phyloP scores from a whole-genome alignment of 2,113 vertebrate genomes.

The Oophaga pumilio region DNA sequence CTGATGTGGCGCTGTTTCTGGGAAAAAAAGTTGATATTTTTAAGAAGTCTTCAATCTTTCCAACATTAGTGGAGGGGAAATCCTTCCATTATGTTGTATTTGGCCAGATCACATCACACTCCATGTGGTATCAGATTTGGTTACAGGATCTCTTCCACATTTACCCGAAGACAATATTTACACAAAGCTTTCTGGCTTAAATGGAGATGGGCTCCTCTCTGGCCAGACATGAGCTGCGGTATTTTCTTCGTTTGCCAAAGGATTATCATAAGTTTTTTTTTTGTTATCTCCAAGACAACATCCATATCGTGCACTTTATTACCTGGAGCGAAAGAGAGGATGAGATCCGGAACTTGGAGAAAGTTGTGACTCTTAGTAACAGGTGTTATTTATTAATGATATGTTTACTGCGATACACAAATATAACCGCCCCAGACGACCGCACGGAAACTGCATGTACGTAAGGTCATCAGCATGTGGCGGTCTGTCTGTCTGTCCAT shows the following conservation, averaged over 20 bases:
- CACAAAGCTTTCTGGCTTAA: neutral
- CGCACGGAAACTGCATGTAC: neutral
- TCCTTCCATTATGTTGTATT: neutral
- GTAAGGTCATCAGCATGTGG: neutral
- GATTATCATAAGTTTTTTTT: neutral
- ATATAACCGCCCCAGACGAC: neutral
- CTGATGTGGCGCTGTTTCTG: no score
- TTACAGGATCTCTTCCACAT: neutral
- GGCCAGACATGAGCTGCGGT: neutral
- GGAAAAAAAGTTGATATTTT: no score
- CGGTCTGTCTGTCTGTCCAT: neutral
- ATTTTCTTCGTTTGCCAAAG: neutral
- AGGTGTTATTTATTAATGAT: neutral
- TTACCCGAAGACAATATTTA: neutral
- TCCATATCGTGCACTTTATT: neutral
- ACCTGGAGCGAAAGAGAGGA: neutral
- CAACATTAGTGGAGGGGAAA: no score
- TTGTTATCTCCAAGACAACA: conserved; percentile 34
- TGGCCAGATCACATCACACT: neutral
- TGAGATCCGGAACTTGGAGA: neutral
- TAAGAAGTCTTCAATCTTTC: no score
- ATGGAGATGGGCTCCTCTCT: neutral
- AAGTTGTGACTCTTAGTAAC: neutral
- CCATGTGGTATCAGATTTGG: neutral
- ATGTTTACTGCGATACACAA: neutral